phyloP scores from a whole-genome alignment of 2,113 vertebrate species.

The Gracilinanus agilis region DNA sequence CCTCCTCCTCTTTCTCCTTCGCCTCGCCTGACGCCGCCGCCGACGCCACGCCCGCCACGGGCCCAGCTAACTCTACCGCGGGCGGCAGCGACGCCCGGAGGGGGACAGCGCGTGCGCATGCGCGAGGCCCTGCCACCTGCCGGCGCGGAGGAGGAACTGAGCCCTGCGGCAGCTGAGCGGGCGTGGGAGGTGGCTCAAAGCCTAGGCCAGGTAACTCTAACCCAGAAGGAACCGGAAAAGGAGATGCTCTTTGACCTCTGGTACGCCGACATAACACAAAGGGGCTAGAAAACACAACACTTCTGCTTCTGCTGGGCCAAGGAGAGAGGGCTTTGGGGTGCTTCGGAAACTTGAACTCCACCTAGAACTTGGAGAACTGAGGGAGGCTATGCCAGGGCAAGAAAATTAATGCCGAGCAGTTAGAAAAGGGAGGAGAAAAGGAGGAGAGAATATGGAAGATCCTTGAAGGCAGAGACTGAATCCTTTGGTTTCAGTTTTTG shows the following conservation, averaged over 20 bases:
- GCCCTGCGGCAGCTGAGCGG: not conserved
- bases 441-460: not conserved
- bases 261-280: not conserved
- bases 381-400: not conserved
- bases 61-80: constrained; percentile 22
- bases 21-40: not conserved
- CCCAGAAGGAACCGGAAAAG: not conserved
- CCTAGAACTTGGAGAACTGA: not conserved
- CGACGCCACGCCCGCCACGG: constrained; percentile 35
- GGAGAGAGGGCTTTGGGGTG: not conserved
- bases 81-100: not conserved
- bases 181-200: not conserved
- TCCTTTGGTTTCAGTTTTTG: not conserved
- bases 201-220: not conserved
- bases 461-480: not conserved
- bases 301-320: not conserved
- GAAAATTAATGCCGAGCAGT: not conserved
- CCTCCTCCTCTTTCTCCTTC: not conserved
- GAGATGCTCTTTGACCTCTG: not conserved
- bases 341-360: not conserved
- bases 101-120: not conserved
- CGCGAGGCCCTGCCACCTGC: constrained; percentile 64
- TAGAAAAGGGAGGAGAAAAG: not conserved
- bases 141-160: constrained; percentile 77
- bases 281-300: not conserved